These are phyloP conservation scores for Danio albolineatus DNA, from an alignment of 2,797 vertebrate species.

Conservation along the genomic window DNA sequence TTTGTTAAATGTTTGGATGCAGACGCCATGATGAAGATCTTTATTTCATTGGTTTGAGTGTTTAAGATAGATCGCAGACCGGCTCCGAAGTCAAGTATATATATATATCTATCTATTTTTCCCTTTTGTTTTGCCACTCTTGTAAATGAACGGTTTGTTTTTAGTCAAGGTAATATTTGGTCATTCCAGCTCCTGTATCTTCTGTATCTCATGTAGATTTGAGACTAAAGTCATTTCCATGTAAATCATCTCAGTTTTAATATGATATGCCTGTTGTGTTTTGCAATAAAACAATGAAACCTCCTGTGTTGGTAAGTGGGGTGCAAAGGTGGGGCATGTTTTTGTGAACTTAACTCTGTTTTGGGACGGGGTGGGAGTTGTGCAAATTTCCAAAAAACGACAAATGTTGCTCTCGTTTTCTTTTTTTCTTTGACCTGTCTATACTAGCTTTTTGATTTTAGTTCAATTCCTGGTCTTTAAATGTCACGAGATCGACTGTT, in stretches of 20 bases:
- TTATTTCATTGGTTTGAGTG: constrained; percentile 98
- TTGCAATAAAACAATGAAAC: constrained; percentile 99
- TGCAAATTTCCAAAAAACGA: constrained; percentile 66
- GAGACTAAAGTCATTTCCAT: constrained; percentile 99
- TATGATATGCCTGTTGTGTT: constrained; percentile 95
- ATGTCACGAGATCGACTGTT: constrained; percentile 55
- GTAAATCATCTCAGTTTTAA: constrained; percentile 99
- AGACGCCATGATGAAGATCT: constrained; percentile 99
- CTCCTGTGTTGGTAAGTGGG: constrained; percentile 99
- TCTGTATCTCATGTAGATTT: constrained; percentile 94
- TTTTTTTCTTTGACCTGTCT: constrained; percentile 75
- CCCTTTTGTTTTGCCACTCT: constrained; percentile 80
- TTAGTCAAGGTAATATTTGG: constrained; percentile 94
- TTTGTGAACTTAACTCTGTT: constrained; percentile 57
- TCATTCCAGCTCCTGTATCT: constrained; percentile 98
- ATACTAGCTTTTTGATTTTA: constrained; percentile 63
- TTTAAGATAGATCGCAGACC: constrained; percentile 88
- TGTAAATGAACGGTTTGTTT: constrained; percentile 99
- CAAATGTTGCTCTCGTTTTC: constrained; percentile 71
- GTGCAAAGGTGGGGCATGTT: constrained; percentile 77
- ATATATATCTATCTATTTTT: constrained; percentile 46
- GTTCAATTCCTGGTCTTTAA: constrained; percentile 64
- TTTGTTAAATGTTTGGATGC: constrained; percentile 99
- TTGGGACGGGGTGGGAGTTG: constrained; percentile 40
- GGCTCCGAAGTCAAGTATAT: constrained; percentile 84